Percentiles rank a stretch among this genome's conserved stretches.
Conservation (phyloP, 2,113 vertebrate genomes). For the Dipodomys stephensi region DNA sequence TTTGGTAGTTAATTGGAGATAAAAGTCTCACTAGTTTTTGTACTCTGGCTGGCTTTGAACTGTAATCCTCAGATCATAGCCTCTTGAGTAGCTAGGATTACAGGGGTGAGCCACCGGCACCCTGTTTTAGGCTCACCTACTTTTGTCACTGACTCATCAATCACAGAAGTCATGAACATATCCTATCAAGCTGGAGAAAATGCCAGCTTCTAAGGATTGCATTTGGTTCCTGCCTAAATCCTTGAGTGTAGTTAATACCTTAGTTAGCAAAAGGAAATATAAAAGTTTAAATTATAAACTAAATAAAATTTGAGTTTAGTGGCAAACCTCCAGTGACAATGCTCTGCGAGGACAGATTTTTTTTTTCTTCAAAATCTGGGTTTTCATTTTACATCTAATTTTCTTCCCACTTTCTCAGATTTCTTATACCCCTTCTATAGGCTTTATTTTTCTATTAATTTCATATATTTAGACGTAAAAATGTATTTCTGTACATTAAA, state of each 20-base stretch:
- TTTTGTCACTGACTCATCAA: neutral
- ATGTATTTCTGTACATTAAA: neutral
- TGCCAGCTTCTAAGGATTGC: neutral
- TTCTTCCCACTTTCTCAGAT: neutral
- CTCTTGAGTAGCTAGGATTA: no score
- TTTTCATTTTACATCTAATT: neutral
- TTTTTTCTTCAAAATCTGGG: neutral
- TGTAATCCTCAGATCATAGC: no score
- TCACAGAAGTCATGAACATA: neutral
- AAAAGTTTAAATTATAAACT: no score
- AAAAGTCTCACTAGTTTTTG: no score
- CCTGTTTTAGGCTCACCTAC: no score
- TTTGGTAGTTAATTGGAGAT: no score
- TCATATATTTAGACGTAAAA: neutral
- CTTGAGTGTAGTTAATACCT: neutral
- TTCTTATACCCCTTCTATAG: neutral
- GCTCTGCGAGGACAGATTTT: neutral
- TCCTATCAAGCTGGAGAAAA: neutral
- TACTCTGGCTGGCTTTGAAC: no score
- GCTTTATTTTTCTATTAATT: conserved; percentile 5
- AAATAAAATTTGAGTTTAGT: neutral
- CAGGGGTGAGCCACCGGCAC: no score
- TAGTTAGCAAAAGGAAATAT: neutral
- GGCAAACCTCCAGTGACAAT: neutral
- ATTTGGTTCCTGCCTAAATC: neutral